Percentiles rank a stretch among this genome's conserved stretches.
phyloP scores from a whole-genome alignment of 2,113 vertebrate species.

The Campylorhamphus procurvoides region DNA sequence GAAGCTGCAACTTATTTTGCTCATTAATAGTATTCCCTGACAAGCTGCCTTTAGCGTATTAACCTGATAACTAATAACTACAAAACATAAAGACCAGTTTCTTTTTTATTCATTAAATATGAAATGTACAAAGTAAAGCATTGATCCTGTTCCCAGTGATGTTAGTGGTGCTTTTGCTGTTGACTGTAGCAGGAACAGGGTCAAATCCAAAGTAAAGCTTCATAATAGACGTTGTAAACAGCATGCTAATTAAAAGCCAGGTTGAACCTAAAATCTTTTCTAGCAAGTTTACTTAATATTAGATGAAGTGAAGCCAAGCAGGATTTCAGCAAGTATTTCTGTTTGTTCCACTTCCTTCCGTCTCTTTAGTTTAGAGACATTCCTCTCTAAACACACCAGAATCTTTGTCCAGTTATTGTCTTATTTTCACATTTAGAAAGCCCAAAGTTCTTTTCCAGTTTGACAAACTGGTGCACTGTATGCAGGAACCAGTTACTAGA shows the following conservation, averaged over 20 bases:
- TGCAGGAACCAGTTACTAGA: background rate
- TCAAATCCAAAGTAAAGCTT: slow-evolving; percentile 16
- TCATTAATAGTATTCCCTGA: slow-evolving; percentile 76
- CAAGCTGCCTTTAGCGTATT: slow-evolving; percentile 74
- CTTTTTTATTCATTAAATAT: slow-evolving; percentile 64
- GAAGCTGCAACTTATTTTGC: slow-evolving; percentile 77
- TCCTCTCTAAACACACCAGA: background rate
- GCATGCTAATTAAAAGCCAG: slow-evolving; percentile 71
- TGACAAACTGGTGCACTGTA: background rate
- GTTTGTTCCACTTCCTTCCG: slow-evolving; percentile 15
- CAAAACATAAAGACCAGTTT: slow-evolving; percentile 45
- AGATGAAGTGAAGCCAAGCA: slow-evolving; percentile 37
- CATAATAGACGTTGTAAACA: slow-evolving; percentile 72
- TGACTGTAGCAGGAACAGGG: background rate
- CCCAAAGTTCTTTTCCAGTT: background rate
- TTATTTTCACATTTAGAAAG: background rate
- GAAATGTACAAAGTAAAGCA: slow-evolving; percentile 66
- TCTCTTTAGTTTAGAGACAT: background rate
- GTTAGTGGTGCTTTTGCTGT: slow-evolving; percentile 47
- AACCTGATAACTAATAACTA: slow-evolving; percentile 74
- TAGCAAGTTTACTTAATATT: slow-evolving; percentile 66
- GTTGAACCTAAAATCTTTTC: slow-evolving; percentile 62
- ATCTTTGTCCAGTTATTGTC: background rate
- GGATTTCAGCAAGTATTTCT: slow-evolving; percentile 51
- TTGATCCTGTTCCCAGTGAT: slow-evolving; percentile 54